A percentile compares a stretch with the other conserved stretches of the same genome.
phyloP scores from a whole-genome alignment of 2,797 vertebrate species.

The Simalia tracyae region DNA sequence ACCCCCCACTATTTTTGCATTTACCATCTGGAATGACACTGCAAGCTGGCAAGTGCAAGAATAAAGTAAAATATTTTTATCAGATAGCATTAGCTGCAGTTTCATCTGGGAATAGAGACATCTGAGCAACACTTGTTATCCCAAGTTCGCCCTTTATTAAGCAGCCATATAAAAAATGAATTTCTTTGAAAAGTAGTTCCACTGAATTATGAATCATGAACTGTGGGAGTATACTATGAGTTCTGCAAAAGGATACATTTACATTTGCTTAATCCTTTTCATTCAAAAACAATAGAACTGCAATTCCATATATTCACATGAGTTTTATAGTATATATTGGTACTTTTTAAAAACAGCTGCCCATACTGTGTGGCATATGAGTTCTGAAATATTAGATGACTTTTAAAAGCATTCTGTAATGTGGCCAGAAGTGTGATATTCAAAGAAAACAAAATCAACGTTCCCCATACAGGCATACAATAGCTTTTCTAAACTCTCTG shows the following conservation, averaged over 20 bases:
- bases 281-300: neutral
- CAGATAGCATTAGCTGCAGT: conserved; percentile 40
- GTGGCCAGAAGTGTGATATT: neutral
- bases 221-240: neutral
- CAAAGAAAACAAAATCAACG: neutral
- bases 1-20: conserved; percentile 64
- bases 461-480: neutral
- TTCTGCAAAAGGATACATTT: neutral
- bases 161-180: conserved; percentile 24
- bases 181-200: conserved; percentile 28
- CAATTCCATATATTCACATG: neutral
- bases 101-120: conserved; percentile 55
- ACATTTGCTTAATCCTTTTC: neutral
- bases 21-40: conserved; percentile 73
- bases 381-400: neutral
- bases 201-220: accelerated
- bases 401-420: neutral
- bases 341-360: neutral
- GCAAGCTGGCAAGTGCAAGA: conserved; percentile 66
- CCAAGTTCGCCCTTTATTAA: conserved; percentile 56
- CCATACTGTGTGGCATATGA: neutral
- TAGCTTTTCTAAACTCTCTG: neutral
- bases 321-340: neutral
- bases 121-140: conserved; percentile 53
- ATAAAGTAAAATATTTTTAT: conserved; percentile 64